Conservation (phyloP, 2,113 vertebrate species). For the Sinocyclocheilus anophthalmus region DNA sequence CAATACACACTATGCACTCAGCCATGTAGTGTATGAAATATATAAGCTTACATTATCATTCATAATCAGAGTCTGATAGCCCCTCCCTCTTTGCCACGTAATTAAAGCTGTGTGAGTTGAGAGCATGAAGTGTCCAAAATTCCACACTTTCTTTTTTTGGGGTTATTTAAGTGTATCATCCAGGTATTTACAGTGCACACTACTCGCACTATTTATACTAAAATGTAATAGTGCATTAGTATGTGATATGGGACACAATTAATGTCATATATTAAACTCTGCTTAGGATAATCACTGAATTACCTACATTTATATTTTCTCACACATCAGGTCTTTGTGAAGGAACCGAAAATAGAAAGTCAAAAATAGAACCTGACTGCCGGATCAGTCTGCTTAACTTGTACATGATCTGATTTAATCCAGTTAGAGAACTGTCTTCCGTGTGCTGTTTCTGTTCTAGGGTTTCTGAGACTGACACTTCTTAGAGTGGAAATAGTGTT, state of each 20-base stretch:
- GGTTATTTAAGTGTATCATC: neutral
- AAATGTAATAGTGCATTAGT: neutral
- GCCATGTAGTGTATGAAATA: neutral
- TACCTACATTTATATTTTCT: neutral
- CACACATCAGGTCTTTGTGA: neutral
- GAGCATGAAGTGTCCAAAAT: neutral
- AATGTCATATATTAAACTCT: neutral
- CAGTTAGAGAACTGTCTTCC: slow-evolving; percentile 45
- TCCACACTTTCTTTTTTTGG: too few relatives aligned
- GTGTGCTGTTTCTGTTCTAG: neutral
- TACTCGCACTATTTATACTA: neutral
- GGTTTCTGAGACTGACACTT: neutral
- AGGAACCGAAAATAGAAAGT: neutral
- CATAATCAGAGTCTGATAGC: neutral
- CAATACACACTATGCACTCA: neutral
- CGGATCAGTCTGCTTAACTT: slow-evolving; percentile 24
- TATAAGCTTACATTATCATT: neutral
- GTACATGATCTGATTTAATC: slow-evolving; percentile 59
- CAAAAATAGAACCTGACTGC: neutral
- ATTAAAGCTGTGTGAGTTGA: too few relatives aligned
- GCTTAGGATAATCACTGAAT: neutral
- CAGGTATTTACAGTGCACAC: neutral
- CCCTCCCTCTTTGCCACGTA: neutral
- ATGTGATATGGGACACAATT: neutral
- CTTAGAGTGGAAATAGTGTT: neutral